phyloP scores from a whole-genome alignment of 2,888 invertebrate genomes.

The Pocota personata region DNA sequence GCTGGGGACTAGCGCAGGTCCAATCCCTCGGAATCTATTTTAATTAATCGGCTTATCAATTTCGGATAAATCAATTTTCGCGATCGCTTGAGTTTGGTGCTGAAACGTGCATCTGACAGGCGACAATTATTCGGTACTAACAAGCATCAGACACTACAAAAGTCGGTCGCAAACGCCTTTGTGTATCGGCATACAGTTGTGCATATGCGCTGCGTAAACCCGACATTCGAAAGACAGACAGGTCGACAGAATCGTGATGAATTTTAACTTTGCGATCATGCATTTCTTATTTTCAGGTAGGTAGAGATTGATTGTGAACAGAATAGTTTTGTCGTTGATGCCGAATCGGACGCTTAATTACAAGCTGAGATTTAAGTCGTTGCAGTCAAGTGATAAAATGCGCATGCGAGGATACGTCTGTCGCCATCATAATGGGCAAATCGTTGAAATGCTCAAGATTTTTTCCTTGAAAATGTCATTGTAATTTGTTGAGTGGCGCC shows the following conservation, averaged over 20 bases:
- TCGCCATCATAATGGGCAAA: too few species aligned
- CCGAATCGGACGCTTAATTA: constrained; percentile 20
- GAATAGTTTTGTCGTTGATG: constrained; percentile 21
- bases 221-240: constrained; percentile 45
- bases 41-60: constrained; percentile 64
- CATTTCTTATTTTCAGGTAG: constrained; percentile 42
- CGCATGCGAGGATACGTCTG: neutral
- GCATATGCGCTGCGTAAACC: constrained; percentile 36
- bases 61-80: constrained; percentile 62
- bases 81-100: constrained; percentile 28
- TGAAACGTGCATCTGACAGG: constrained; percentile 55
- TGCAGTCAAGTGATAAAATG: neutral
- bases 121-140: constrained; percentile 61
- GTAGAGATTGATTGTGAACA: constrained; percentile 57
- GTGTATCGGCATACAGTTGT: neutral
- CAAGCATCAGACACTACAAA: constrained; percentile 41
- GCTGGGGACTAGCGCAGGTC: constrained; percentile 1
- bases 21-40: constrained; percentile 51
- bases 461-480: constrained; percentile 10
- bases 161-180: constrained; percentile 15
- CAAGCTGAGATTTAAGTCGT: neutral
- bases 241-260: constrained; percentile 62
- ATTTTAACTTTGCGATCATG: constrained; percentile 42
- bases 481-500: too few species aligned
- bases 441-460: neutral